A percentile compares a stretch with the other conserved stretches of the same genome.
Evolutionary conservation across 2,797 vertebrate species (phyloP).

Genomic region (Rhabdophis nuchalis): DNA sequence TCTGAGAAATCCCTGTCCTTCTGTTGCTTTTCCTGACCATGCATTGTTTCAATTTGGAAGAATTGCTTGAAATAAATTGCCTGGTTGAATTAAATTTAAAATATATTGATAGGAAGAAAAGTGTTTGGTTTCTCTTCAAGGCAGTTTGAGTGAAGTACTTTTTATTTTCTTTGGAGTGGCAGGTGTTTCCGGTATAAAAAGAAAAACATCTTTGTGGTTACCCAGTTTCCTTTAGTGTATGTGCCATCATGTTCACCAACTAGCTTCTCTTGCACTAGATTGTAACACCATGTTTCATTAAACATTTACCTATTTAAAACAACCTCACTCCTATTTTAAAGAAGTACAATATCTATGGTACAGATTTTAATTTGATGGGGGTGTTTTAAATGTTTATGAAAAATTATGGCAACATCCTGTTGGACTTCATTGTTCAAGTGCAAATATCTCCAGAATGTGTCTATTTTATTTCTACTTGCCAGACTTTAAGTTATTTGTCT

Average conservation of each 20-base stretch:
- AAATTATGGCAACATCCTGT: neutral
- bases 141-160: neutral
- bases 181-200: conserved; percentile 33
- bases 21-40: neutral
- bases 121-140: neutral
- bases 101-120: neutral
- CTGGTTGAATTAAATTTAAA: neutral
- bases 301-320: neutral
- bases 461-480: neutral
- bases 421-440: neutral
- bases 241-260: conserved; percentile 9
- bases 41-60: neutral
- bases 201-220: conserved; percentile 37
- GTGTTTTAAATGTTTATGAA: neutral
- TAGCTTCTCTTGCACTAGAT: neutral
- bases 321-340: neutral
- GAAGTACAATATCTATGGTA: neutral
- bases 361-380: neutral
- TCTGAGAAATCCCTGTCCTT: neutral
- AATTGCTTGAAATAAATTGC: neutral
- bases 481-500: neutral
- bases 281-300: neutral
- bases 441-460: neutral
- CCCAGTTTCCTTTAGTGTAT: neutral
- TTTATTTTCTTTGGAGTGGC: neutral